phyloP scores from a whole-genome alignment of 2,797 vertebrate genomes.

The Macrochelys suwanniensis region DNA sequence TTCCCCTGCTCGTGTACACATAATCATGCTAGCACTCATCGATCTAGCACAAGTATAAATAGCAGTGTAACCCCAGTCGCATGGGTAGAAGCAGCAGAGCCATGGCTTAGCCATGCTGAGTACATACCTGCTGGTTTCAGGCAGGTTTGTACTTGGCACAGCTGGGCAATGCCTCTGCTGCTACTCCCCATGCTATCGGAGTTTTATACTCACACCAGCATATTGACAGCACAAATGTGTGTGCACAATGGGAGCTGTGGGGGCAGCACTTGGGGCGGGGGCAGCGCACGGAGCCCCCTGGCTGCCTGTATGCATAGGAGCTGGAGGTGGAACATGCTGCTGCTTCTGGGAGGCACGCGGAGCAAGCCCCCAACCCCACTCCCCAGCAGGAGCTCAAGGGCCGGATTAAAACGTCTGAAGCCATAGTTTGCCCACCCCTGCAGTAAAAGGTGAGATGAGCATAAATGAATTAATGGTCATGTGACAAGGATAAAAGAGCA shows the following conservation, averaged over 20 bases:
- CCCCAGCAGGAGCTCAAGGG: too few relatives aligned
- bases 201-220: not conserved
- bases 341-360: too few relatives aligned
- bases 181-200: not conserved
- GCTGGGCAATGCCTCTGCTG: not conserved
- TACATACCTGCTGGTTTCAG: not conserved
- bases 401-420: too few relatives aligned
- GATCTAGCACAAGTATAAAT: not conserved
- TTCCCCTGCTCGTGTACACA: not conserved
- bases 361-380: too few relatives aligned
- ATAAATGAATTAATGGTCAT: not conserved
- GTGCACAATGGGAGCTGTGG: too few relatives aligned
- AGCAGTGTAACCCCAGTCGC: not conserved
- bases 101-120: not conserved
- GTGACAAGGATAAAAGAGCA: not conserved
- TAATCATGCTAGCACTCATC: not conserved
- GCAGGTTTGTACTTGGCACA: not conserved
- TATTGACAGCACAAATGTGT: not conserved
- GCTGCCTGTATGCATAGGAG: too few relatives aligned
- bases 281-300: too few relatives aligned
- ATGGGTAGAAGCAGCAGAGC: not conserved
- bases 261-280: too few relatives aligned
- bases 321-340: too few relatives aligned
- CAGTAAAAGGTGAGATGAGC: not conserved
- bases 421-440: too few relatives aligned